These are phyloP conservation scores for Peromyscus nudipes DNA, from an alignment of 2,797 vertebrate species.

Conservation along the genomic window DNA sequence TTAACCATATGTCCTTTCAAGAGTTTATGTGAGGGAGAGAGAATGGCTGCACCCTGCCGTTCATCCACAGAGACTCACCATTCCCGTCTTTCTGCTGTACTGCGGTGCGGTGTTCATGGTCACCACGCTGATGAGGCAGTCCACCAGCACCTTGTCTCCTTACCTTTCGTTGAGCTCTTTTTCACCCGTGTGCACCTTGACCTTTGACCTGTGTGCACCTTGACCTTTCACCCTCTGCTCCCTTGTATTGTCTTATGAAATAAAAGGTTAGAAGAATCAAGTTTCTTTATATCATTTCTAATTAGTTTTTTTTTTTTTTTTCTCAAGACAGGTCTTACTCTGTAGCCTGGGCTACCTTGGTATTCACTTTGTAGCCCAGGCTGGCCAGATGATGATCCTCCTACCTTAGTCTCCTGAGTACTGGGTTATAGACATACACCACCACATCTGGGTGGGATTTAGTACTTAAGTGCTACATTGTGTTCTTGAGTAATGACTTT, in stretches of 20 bases:
- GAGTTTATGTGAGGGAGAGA: background rate
- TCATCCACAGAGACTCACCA: background rate
- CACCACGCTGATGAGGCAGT: background rate
- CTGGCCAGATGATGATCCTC: background rate
- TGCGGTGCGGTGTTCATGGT: background rate
- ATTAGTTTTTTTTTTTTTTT: conserved; percentile 34
- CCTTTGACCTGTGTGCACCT: background rate
- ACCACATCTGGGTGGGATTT: background rate
- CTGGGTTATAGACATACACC: background rate
- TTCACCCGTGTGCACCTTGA: background rate
- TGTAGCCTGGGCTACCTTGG: background rate
- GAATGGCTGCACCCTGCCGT: too few species aligned
- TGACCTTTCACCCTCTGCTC: background rate
- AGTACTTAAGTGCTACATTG: conserved; percentile 16
- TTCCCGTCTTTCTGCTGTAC: background rate
- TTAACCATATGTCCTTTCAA: background rate
- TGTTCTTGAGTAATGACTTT: conserved; percentile 57
- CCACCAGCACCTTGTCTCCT: background rate
- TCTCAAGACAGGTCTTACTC: background rate
- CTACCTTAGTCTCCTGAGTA: background rate
- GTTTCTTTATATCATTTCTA: background rate
- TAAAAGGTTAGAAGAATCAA: background rate
- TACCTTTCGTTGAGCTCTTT: background rate
- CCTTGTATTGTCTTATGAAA: background rate
- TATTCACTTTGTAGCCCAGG: background rate